Evolutionary conservation across 2,888 invertebrate genomes (phyloP).

Genomic region (Tenthredo amoena): DNA sequence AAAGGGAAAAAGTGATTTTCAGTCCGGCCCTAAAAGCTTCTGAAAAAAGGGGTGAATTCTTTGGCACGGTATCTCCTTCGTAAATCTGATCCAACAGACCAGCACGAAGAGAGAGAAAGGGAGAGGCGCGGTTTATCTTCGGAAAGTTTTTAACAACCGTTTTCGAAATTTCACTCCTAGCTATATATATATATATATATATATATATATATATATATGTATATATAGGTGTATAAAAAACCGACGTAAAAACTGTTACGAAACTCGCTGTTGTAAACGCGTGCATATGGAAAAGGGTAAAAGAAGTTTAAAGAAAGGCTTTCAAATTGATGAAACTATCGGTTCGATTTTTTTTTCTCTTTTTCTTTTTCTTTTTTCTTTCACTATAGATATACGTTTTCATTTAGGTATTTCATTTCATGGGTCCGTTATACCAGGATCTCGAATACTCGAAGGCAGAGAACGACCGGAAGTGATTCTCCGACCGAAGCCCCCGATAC

Average conservation of each 20-base stretch:
- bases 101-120: not conserved
- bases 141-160: constrained; percentile 3
- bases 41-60: constrained; percentile 12
- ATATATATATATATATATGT: not conserved
- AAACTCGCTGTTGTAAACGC: not conserved
- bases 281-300: not conserved
- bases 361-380: not conserved
- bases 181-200: not conserved
- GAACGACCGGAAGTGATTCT: too few species aligned
- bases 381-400: too few species aligned
- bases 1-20: constrained; percentile 28
- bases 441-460: too few species aligned
- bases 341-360: not conserved
- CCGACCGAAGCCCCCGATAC: too few species aligned
- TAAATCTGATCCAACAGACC: not conserved
- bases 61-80: not conserved
- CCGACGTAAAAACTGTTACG: not conserved
- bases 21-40: constrained; percentile 23
- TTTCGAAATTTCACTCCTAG: not conserved
- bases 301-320: not conserved
- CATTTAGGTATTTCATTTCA: too few species aligned
- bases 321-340: not conserved
- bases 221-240: not conserved
- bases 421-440: too few species aligned
- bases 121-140: not conserved